These are phyloP conservation scores for Cavia aperea DNA, from an alignment of 2,113 vertebrate species.

Conservation along the genomic window DNA sequence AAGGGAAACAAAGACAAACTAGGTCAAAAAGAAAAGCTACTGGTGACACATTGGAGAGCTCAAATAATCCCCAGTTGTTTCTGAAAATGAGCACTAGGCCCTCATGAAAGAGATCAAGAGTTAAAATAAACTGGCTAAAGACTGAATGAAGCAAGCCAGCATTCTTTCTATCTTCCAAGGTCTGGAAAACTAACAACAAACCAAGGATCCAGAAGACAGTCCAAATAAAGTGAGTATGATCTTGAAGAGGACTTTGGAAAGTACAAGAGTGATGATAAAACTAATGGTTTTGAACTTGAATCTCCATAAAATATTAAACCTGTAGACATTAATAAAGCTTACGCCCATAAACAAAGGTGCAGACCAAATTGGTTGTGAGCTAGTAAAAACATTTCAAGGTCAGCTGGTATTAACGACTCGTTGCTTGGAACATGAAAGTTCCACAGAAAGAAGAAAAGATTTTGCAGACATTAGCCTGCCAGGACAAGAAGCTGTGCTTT, in stretches of 20 bases:
- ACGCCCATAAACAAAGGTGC: slow-evolving; percentile 74
- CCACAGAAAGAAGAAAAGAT: slow-evolving; percentile 92
- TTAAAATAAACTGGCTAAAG: slow-evolving; percentile 86
- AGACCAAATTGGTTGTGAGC: slow-evolving; percentile 81
- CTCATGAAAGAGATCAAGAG: slow-evolving; percentile 83
- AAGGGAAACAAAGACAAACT: slow-evolving; percentile 81
- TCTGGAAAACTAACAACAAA: slow-evolving; percentile 82
- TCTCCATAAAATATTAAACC: slow-evolving; percentile 57
- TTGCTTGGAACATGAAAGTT: slow-evolving; percentile 95
- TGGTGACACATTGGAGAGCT: slow-evolving; percentile 71
- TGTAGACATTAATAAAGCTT: slow-evolving; percentile 66
- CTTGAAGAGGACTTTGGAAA: slow-evolving; percentile 65
- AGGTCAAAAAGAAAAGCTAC: slow-evolving; percentile 91
- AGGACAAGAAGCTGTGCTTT: slow-evolving; percentile 88
- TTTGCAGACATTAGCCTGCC: slow-evolving; percentile 98
- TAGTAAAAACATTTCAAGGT: slow-evolving; percentile 96
- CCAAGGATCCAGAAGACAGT: slow-evolving; percentile 73
- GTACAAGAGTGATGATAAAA: slow-evolving; percentile 56
- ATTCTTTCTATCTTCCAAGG: slow-evolving; percentile 95
- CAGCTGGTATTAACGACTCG: slow-evolving; percentile 91
- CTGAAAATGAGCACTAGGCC: slow-evolving; percentile 72
- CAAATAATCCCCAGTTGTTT: slow-evolving; percentile 65
- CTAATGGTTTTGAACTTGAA: slow-evolving; percentile 41
- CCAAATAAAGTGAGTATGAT: slow-evolving; percentile 70
- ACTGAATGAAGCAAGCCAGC: slow-evolving; percentile 87